Percentiles rank a stretch among this genome's conserved stretches.
Evolutionary conservation across 2,797 vertebrate genomes (phyloP).

Genomic region (Fistularia tabacaria): DNA sequence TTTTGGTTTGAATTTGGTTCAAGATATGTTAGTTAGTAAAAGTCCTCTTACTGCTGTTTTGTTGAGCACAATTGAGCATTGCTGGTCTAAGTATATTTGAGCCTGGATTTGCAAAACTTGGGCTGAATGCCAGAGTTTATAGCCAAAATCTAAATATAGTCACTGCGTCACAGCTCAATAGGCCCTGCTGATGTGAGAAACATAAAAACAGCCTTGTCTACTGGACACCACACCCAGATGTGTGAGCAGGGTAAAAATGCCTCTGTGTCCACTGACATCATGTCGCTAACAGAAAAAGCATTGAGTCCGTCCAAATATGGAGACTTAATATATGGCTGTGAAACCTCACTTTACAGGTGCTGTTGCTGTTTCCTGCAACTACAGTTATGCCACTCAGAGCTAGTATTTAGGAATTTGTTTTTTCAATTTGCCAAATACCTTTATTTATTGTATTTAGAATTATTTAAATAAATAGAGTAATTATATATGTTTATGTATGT

Average conservation of each 20-base stretch:
- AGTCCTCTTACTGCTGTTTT: not conserved
- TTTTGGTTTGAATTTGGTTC: too few relatives aligned
- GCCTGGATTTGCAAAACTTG: slow-evolving; percentile 1
- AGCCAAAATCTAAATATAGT: slow-evolving; percentile 61
- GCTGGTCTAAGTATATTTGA: slow-evolving; percentile 3
- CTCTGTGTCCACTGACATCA: slow-evolving; percentile 45
- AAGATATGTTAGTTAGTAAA: too few relatives aligned
- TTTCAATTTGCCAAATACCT: too few relatives aligned
- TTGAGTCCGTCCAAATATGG: slow-evolving; percentile 41
- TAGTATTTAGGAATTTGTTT: too few relatives aligned
- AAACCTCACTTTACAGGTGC: not conserved
- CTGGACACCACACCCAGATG: slow-evolving; percentile 60
- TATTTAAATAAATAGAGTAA: too few relatives aligned
- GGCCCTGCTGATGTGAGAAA: slow-evolving; percentile 53
- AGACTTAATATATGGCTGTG: slow-evolving; percentile 4
- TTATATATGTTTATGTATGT: too few relatives aligned
- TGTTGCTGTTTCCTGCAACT: not conserved
- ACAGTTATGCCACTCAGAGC: too few relatives aligned
- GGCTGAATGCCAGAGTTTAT: slow-evolving; percentile 32
- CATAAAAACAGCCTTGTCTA: slow-evolving; percentile 65
- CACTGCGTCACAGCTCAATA: slow-evolving; percentile 51
- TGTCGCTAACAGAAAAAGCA: slow-evolving; percentile 22
- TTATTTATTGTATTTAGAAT: too few relatives aligned
- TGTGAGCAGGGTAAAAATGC: slow-evolving; percentile 46
- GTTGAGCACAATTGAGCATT: not conserved